Conservation (phyloP, 2,888 invertebrate genomes). For the Carabus problematicus region DNA sequence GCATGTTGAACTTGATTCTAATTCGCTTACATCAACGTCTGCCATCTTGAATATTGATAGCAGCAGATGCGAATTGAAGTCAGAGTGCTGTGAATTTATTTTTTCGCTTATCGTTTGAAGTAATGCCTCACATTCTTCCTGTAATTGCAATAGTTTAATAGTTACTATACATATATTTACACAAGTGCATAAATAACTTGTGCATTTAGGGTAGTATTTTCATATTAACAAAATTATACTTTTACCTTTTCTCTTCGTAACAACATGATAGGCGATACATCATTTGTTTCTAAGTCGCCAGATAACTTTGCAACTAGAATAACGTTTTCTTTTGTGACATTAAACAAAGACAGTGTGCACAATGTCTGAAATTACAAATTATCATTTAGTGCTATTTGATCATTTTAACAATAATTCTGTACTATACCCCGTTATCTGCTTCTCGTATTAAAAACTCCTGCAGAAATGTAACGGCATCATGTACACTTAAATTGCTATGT, state of each 20-base stretch:
- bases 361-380: slow-evolving; percentile 70
- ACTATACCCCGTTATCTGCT: slow-evolving; percentile 72
- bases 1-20: slow-evolving; percentile 67
- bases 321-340: slow-evolving; percentile 86
- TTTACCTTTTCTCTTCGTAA: slow-evolving; percentile 76
- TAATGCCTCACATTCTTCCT: slow-evolving; percentile 86
- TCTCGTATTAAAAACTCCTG: slow-evolving; percentile 80
- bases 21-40: slow-evolving; percentile 86
- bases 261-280: slow-evolving; percentile 70
- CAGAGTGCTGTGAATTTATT: slow-evolving; percentile 84
- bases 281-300: slow-evolving; percentile 68
- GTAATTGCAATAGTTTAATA: slow-evolving; percentile 53
- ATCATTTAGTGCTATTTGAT: neutral
- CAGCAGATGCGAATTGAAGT: slow-evolving; percentile 84
- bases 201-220: neutral
- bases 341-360: slow-evolving; percentile 84
- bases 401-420: neutral
- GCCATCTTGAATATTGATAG: slow-evolving; percentile 92
- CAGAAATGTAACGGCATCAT: slow-evolving; percentile 82
- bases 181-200: neutral
- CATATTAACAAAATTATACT: neutral
- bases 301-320: slow-evolving; percentile 83
- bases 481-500: slow-evolving; percentile 83
- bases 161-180: slow-evolving; percentile 16
- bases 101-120: slow-evolving; percentile 82